Evolutionary conservation across 2,888 invertebrate genomes (phyloP), one percentile per base, ranked within the genome.

Genomic region (Acanthococcus lagerstroemiae): DNA sequence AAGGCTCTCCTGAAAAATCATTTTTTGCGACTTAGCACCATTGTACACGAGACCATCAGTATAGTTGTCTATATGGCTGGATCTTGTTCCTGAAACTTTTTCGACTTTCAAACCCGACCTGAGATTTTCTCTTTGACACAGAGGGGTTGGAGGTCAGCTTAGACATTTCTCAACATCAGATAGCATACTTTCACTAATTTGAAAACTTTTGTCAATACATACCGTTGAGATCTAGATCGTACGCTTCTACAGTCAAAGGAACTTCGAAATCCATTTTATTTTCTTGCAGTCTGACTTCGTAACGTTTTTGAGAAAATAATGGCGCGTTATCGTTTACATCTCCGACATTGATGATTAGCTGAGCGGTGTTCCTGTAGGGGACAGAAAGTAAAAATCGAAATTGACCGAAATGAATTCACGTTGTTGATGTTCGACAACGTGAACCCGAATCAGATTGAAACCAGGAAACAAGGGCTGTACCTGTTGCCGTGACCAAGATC

Each of bases 321-420:
- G 95, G 95, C 0, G 88, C 82, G 74, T 95, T 93, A 73, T 95
- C 95, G 72, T 95, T 95, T 0, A 90, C 86, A 75, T 93, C 93
- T 71, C 86, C 85, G 46, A 93, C 84, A 71, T 88, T 86, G 4
- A 93, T 82, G 4, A 90, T 83, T 15, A 93, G 77, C 74, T 91
- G 92, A 0, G 85, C 90, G 0, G 90, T 88, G 74, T 91, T 92
- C 60, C 76, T 74, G 68, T 19, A 70, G 71, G 55, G 19, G 30
- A 66, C 58, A 22, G 21, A 19, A 24, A 22, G 7, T 17, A 48
- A 48, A 37, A 9, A 9, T 37, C 15, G 15, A 37, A n/a, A n/a
- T n/a, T n/a, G n/a, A 37, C 37, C 2, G 37, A 37, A 37, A 37
- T n/a, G 12, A n/a, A 15, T 37, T 15, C 2, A 37, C 37, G 3